A percentile compares a stretch with the other conserved stretches of the same genome.
These are phyloP conservation scores for Caretta caretta DNA, from an alignment of 2,113 vertebrate species.

Conservation along the genomic window DNA sequence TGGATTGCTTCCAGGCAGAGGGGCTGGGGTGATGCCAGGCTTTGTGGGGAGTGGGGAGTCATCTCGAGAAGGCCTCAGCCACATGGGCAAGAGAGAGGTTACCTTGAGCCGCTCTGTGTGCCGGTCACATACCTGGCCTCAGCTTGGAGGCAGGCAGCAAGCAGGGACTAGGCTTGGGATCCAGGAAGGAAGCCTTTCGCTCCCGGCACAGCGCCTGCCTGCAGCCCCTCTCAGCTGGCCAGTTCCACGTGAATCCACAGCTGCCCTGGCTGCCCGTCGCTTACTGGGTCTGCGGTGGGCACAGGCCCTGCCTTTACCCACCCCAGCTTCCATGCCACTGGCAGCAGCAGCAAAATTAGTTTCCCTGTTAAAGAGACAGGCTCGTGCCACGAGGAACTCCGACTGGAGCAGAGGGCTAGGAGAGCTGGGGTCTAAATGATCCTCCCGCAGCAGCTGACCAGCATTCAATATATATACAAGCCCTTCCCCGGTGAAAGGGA, in stretches of 20 bases:
- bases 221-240: constrained; percentile 6
- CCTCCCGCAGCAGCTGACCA: background rate
- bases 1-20: background rate
- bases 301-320: background rate
- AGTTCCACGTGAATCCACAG: background rate
- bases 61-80: background rate
- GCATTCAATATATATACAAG: background rate
- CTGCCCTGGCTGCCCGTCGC: background rate
- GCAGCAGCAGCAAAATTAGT: constrained; percentile 4
- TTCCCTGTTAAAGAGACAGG: background rate
- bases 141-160: background rate
- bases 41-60: background rate
- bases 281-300: background rate
- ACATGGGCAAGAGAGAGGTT: background rate
- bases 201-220: background rate
- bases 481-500: background rate
- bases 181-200: background rate
- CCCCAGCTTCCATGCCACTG: background rate
- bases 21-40: background rate
- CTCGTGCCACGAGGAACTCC: background rate
- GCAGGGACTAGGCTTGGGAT: background rate
- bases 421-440: background rate
- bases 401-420: background rate
- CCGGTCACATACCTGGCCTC: background rate
- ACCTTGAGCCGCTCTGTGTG: background rate